phyloP scores from a whole-genome alignment of 2,888 invertebrate species.

The Caenorhabditis drosophilae region DNA sequence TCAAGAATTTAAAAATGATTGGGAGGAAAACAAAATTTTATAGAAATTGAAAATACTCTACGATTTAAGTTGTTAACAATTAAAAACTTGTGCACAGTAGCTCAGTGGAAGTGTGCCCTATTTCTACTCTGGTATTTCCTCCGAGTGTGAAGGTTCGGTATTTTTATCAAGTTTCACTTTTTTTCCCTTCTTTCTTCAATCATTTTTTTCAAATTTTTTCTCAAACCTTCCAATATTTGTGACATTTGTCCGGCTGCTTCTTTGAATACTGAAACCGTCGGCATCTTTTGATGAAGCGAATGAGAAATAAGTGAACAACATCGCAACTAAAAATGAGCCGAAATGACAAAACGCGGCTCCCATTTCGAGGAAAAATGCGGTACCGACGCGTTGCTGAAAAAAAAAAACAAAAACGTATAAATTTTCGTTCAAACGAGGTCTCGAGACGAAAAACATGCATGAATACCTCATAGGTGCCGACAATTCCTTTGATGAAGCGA shows the following conservation, averaged over 20 bases:
- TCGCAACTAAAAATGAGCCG: slow-evolving; percentile 62
- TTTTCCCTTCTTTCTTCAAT: no score
- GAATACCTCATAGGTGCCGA: slow-evolving; percentile 66
- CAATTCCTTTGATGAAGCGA: slow-evolving; percentile 68
- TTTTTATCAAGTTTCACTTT: no score
- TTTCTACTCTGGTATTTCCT: no score
- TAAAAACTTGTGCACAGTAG: no score
- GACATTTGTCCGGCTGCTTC: slow-evolving; percentile 65
- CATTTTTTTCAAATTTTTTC: neutral
- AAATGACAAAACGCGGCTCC: slow-evolving; percentile 66
- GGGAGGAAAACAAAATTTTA: neutral
- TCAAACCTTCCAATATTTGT: slow-evolving; percentile 66
- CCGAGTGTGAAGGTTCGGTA: no score
- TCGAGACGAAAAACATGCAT: neutral
- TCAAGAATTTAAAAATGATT: no score
- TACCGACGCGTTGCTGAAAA: slow-evolving; percentile 65
- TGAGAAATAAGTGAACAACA: slow-evolving; percentile 65
- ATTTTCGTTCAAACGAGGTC: neutral
- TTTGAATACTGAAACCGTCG: slow-evolving; percentile 62
- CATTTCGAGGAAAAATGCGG: slow-evolving; percentile 68
- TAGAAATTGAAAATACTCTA: no score
- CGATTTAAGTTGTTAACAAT: no score
- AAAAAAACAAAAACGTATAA: slow-evolving; percentile 1
- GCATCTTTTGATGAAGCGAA: slow-evolving; percentile 55
- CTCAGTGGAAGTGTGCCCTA: no score